phyloP scores from a whole-genome alignment of 2,888 invertebrate species.

The Chrysodeixis includens region DNA sequence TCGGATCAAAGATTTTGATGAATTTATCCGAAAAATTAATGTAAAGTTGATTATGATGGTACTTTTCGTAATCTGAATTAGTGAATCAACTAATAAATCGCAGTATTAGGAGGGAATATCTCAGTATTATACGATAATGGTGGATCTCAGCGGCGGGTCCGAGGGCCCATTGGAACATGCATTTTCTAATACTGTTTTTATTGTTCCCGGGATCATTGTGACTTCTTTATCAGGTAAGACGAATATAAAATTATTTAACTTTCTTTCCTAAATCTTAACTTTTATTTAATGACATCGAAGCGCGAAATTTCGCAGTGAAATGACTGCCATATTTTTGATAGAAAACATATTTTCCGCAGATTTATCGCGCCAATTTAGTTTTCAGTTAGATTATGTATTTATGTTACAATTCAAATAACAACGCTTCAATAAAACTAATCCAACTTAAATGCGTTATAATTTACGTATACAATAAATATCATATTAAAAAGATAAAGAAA shows the following conservation, averaged over 20 bases:
- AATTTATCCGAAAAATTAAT: constrained; percentile 7
- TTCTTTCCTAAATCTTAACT: background rate
- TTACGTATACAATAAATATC: too few relatives aligned
- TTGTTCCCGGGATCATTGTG: constrained; percentile 95
- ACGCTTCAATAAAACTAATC: background rate
- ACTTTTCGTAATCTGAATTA: constrained; percentile 33
- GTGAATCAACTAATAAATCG: constrained; percentile 16
- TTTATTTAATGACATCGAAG: background rate
- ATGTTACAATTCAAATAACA: background rate
- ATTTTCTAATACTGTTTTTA: constrained; percentile 96
- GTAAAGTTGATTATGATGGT: constrained; percentile 23
- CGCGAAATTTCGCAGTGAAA: constrained; percentile 2
- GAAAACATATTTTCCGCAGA: constrained; percentile 17
- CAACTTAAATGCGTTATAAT: background rate
- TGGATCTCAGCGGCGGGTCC: constrained; percentile 94
- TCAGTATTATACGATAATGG: constrained; percentile 90
- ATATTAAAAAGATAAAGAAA: too few relatives aligned
- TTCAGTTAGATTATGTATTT: background rate
- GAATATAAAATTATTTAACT: constrained; percentile 2
- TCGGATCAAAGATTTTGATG: constrained; percentile 24
- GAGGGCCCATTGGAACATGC: constrained; percentile 95
- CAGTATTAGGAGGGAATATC: constrained; percentile 53
- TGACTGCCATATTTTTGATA: background rate
- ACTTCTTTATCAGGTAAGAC: constrained; percentile 93
- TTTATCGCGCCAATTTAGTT: constrained; percentile 6